Evolutionary conservation across 2,113 vertebrate genomes (phyloP), one percentile per base, ranked within the genome.

Genomic region (Fulica atra): DNA sequence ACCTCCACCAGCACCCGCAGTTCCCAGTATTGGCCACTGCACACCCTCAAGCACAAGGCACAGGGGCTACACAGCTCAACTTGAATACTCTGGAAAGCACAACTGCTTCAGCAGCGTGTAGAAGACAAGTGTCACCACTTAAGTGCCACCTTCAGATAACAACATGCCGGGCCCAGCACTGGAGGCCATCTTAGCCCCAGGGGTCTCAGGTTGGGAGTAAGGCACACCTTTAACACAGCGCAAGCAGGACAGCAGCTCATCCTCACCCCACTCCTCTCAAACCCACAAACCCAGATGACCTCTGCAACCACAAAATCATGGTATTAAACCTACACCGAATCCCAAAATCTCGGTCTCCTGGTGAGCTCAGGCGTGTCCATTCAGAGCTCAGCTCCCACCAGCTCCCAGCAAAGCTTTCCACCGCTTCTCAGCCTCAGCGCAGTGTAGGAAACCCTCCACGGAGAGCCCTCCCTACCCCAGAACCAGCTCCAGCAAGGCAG

Each of bases 81-180:
- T 19, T 12, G 8, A 56, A 11, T 7, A 3, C 40, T 54, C n/a
- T 6, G 25, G 28, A 31, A n/a, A 42, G 44, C 76, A 33, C 36
- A 21, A 29, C 51, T 12, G 1, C 65, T 46, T 35, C 25, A 17
- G 59, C 44, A 66, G 44, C 6, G 0, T 3, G 1, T 21, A 13
- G 46, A 11, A 38, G 46, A 69, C n/a, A 35, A 57, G 40, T 0
- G 3, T 26, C 40, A 13, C 64, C 70, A 7, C 78, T 10, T 11
- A 79, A 31, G 33, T 38, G 21, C 14, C 56, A 23, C 31, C 79
- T 76, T 64, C 35, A 46, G 48, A 14, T 20, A 29, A 24, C 17
- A 72, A 40, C 11, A 5, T 0, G 0, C 40, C 6, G 28, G n/a
- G 21, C n/a, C 51, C 54, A 28, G 46, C 66, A 17, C 15, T 40